Base-by-base conservation (phyloP, 2,797 vertebrate species). In the Mycteria americana region DNA sequence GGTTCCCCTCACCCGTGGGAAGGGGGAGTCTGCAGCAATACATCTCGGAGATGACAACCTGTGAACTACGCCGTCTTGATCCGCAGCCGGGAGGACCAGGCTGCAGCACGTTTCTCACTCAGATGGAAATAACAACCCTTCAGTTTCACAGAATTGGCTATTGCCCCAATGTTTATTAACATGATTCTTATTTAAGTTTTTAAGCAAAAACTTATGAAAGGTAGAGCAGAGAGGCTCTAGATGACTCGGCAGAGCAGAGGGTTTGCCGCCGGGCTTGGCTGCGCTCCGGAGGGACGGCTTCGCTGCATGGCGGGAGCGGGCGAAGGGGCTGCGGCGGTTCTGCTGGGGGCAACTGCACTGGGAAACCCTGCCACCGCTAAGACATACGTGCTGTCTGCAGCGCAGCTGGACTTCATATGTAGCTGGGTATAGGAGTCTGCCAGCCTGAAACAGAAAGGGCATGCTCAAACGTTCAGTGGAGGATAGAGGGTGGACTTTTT, bases 201-300 rank as follows among this genome's bases (percentile, higher is more conserved):
- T 39, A 59, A 77, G 21, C 18, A 11, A 13, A 12, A 45, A 37
- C 30, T 33, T 23, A 18, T 6, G 28, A 50, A 56, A 35, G 13
- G 13, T 28, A 41, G 33, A 65, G 25, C 13, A 27, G 3, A 30
- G n/a, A 62, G 13, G 18, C 30, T 43, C 12, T 28, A 25, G 33
- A 7, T 0, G 0, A 45, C 24, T 2, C 1, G 18, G 25, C 3
- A 9, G n/a, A 83, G 46, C 12, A 16, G 27, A 43, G 15, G 4
- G 10, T 15, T 91, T 77, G 37, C n/a, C 0, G 0, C 5, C 1
- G 2, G n/a, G 10, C 1, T 33, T 50, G 30, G 22, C 57, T 0
- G 0, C 0, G 2, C 64, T 54, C 1, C 13, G 30, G 24, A 17
- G 35, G 16, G 18, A 5, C 1, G 3, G 9, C 10, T 75, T 31